phyloP scores from a whole-genome alignment of 2,888 invertebrate species.

The Brachypalpus laphriformis region DNA sequence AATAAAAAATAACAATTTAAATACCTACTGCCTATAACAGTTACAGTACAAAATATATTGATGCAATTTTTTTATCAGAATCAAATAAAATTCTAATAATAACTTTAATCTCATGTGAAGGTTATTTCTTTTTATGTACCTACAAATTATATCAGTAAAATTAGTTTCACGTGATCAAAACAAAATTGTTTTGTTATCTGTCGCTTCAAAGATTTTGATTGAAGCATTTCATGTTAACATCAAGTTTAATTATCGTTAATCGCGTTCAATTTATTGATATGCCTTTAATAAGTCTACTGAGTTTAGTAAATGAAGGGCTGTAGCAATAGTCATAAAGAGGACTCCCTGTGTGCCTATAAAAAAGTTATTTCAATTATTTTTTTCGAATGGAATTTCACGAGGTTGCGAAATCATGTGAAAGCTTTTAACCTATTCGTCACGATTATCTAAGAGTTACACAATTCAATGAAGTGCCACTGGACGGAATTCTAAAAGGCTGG shows the following conservation, averaged over 20 bases:
- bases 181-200: not conserved
- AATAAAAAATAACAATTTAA: too few relatives aligned
- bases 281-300: not conserved
- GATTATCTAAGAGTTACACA: not conserved
- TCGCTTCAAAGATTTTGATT: not conserved
- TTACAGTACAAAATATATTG: not conserved
- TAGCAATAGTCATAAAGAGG: not conserved
- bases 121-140: not conserved
- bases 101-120: not conserved
- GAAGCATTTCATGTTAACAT: not conserved
- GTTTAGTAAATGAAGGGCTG: too few relatives aligned
- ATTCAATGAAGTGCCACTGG: not conserved
- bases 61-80: too few relatives aligned
- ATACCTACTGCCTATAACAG: too few relatives aligned
- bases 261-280: not conserved
- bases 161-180: not conserved
- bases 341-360: not conserved
- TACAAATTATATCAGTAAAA: not conserved
- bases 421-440: not conserved
- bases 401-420: not conserved
- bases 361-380: not conserved
- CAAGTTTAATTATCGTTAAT: not conserved
- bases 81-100: not conserved
- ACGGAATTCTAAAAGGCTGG: not conserved
- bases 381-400: too few relatives aligned